These are phyloP conservation scores for Mystacornis crossleyi DNA, from an alignment of 2,113 vertebrate genomes.

Conservation along the genomic window DNA sequence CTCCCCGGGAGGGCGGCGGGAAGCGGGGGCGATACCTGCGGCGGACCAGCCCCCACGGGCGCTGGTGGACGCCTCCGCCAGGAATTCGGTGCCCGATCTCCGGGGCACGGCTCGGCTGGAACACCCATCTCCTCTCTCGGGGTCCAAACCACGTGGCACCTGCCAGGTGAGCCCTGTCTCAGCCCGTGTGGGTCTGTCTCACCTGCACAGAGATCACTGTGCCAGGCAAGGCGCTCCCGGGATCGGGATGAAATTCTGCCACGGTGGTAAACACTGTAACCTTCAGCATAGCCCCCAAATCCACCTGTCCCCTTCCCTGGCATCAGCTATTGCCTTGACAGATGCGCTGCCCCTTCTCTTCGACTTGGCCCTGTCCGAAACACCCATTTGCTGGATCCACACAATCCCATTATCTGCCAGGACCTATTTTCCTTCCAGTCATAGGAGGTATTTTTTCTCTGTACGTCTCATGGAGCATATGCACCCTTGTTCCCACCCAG, in stretches of 20 bases:
- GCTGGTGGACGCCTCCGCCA: not conserved
- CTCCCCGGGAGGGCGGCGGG: not conserved
- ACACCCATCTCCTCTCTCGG: accelerated
- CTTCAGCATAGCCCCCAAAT: not conserved
- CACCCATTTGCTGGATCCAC: not conserved
- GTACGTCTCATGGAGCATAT: not conserved
- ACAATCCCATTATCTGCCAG: not conserved
- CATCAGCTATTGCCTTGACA: accelerated
- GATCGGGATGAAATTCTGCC: not conserved
- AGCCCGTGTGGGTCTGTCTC: accelerated
- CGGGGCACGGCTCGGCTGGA: not conserved
- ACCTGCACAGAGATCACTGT: accelerated
- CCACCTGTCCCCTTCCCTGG: not conserved
- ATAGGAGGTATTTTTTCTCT: not conserved
- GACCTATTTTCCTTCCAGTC: not conserved
- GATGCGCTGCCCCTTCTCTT: not conserved
- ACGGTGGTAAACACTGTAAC: not conserved
- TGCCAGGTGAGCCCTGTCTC: accelerated
- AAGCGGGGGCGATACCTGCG: not conserved
- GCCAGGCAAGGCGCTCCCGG: not conserved
- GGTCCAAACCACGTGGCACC: accelerated
- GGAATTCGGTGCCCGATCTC: not conserved
- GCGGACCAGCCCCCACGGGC: no score
- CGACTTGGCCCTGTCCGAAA: not conserved
- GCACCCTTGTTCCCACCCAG: not conserved